Conservation (phyloP, 2,113 vertebrate species). For the Felis chaus region DNA sequence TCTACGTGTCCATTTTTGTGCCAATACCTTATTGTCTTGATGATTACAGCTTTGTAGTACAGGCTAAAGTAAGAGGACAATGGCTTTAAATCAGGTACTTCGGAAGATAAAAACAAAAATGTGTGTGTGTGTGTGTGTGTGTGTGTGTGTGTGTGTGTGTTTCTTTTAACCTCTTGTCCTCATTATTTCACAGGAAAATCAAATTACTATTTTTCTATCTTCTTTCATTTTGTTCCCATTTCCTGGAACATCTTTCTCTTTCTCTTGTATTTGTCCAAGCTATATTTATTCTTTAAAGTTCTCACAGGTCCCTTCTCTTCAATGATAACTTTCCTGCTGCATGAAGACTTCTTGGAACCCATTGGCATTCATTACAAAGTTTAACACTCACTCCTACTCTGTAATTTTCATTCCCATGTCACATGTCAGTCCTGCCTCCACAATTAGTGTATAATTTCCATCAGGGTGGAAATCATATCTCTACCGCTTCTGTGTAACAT, state of each 20-base stretch:
- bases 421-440: background rate
- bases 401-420: background rate
- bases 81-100: slow-evolving; percentile 9
- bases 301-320: background rate
- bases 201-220: background rate
- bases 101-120: background rate
- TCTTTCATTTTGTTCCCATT: background rate
- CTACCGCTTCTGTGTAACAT: background rate
- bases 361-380: background rate
- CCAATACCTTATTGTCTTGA: too few species aligned
- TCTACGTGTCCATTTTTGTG: too few species aligned
- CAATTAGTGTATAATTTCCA: background rate
- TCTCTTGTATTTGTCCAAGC: background rate
- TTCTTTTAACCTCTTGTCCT: background rate
- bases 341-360: background rate
- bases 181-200: background rate
- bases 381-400: background rate
- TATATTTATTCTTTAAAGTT: slow-evolving; percentile 16
- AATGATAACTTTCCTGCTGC: background rate
- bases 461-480: background rate
- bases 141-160: background rate
- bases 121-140: background rate
- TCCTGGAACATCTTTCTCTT: background rate
- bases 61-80: background rate
- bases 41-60: too few species aligned